Evolutionary conservation across 1,140 invertebrate genomes (phyloP).

Genomic region (Drosophila simulans): DNA sequence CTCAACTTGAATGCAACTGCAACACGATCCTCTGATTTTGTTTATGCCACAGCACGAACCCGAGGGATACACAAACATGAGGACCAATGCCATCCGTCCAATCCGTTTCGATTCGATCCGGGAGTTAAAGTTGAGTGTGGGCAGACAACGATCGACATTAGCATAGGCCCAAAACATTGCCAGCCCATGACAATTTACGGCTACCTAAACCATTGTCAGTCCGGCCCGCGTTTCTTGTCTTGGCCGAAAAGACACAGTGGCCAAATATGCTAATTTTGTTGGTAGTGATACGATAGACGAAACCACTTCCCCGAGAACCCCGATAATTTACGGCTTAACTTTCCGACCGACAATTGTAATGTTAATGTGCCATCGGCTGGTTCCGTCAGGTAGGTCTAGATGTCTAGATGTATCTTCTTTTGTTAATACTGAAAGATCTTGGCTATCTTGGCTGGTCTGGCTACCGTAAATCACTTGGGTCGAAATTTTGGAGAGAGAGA

Average conservation of each 20-base stretch:
- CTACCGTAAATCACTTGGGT: constrained; percentile 42
- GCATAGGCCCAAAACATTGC: constrained; percentile 44
- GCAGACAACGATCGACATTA: constrained; percentile 47
- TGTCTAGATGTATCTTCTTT: constrained; percentile 30
- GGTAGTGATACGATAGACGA: constrained; percentile 34
- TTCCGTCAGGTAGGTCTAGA: constrained; percentile 41
- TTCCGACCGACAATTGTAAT: constrained; percentile 61
- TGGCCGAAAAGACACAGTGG: constrained; percentile 45
- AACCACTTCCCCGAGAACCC: constrained; percentile 25
- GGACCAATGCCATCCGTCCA: constrained; percentile 1
- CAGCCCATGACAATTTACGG: constrained; percentile 57
- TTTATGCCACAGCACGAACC: constrained; percentile 73
- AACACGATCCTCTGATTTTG: constrained; percentile 61
- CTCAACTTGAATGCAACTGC: constrained; percentile 30
- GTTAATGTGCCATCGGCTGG: constrained; percentile 51
- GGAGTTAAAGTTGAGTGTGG: constrained; percentile 50
- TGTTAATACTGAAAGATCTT: constrained; percentile 13
- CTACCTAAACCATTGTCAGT: constrained; percentile 62
- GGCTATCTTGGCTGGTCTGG: not conserved
- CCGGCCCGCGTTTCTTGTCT: constrained; percentile 19
- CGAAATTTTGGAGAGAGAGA: constrained; percentile 35
- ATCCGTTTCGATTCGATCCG: constrained; percentile 2
- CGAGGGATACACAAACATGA: constrained; percentile 42
- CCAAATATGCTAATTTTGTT: constrained; percentile 77
- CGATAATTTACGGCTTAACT: constrained; percentile 66